phyloP scores from a whole-genome alignment of 2,888 invertebrate genomes.

The Drosophila histrio region DNA sequence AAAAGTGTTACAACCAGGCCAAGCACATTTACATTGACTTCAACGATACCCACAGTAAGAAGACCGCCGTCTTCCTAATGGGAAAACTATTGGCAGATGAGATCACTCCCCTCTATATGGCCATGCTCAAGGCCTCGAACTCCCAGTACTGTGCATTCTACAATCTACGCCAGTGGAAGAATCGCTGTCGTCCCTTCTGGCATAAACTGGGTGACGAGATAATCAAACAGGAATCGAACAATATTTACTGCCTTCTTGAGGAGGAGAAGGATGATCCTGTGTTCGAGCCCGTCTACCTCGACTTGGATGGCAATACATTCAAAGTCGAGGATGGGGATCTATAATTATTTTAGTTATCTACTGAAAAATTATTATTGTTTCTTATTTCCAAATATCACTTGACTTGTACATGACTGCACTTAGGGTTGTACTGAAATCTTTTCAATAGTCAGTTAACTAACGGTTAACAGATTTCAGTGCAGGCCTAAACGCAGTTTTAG shows the following conservation, averaged over 20 bases:
- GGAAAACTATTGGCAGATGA: slow-evolving; percentile 76
- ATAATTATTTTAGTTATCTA: neutral
- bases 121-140: slow-evolving; percentile 67
- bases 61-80: slow-evolving; percentile 70
- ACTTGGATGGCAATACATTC: slow-evolving; percentile 40
- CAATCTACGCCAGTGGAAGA: slow-evolving; percentile 76
- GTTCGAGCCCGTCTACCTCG: neutral
- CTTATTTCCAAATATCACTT: neutral
- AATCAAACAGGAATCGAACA: slow-evolving; percentile 54
- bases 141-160: slow-evolving; percentile 65
- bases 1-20: slow-evolving; percentile 66
- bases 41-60: slow-evolving; percentile 63
- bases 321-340: slow-evolving; percentile 62
- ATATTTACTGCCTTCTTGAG: slow-evolving; percentile 65
- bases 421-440: slow-evolving; percentile 13
- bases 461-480: neutral
- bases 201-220: slow-evolving; percentile 57
- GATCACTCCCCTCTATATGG: slow-evolving; percentile 76
- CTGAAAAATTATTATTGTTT: slow-evolving; percentile 24
- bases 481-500: slow-evolving; percentile 22
- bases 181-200: slow-evolving; percentile 76
- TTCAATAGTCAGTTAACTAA: neutral
- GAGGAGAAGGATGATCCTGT: slow-evolving; percentile 62
- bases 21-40: slow-evolving; percentile 69
- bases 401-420: neutral